A percentile compares a stretch with the other conserved stretches of the same genome.
Conservation (phyloP, 2,888 invertebrate species). For the Eremobia ochroleuca region DNA sequence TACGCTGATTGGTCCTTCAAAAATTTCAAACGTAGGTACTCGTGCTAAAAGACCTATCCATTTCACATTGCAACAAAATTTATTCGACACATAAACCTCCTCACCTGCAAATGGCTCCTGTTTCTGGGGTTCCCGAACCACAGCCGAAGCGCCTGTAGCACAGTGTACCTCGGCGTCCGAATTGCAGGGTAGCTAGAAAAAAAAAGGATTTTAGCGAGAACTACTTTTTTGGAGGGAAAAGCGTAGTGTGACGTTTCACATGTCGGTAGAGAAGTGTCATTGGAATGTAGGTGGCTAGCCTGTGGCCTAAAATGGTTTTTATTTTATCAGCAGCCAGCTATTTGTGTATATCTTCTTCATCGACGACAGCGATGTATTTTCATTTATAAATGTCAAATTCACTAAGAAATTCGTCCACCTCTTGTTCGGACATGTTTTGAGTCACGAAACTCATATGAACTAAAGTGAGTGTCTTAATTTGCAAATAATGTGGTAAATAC, state of each 20-base stretch:
- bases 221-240: conserved; percentile 26
- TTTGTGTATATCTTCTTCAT: background rate
- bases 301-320: conserved; percentile 5
- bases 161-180: conserved; percentile 90
- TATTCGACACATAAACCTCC: conserved; percentile 36
- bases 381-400: background rate
- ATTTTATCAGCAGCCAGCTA: background rate
- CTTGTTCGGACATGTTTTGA: background rate
- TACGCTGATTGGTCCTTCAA: background rate
- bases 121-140: conserved; percentile 93
- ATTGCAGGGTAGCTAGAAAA: conserved; percentile 90
- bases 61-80: conserved; percentile 15
- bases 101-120: conserved; percentile 91
- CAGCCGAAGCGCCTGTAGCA: conserved; percentile 91
- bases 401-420: background rate
- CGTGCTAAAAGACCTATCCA: conserved; percentile 2
- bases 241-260: conserved; percentile 21
- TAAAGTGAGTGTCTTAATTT: background rate
- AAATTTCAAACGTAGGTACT: background rate
- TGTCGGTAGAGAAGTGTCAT: conserved; percentile 15
- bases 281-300: conserved; percentile 1
- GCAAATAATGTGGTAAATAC: no score
- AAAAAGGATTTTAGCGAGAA: conserved; percentile 29
- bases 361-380: background rate
- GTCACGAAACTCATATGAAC: background rate